Conservation (phyloP, 2,888 invertebrate species). For the Agapostemon virescens region DNA sequence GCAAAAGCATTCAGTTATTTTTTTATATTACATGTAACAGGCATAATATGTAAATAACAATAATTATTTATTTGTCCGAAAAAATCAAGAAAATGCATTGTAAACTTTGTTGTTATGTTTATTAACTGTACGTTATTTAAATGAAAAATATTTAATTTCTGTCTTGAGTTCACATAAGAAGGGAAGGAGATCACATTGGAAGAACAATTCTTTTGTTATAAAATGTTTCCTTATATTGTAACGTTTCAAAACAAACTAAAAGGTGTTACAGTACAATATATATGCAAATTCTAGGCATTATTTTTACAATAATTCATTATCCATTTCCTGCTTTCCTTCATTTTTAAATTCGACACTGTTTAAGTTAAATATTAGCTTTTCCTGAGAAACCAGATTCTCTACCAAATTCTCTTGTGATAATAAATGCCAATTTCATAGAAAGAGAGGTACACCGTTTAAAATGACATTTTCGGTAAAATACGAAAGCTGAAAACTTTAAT, state of each 20-base stretch:
- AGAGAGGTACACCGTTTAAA: constrained; percentile 45
- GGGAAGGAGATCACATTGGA: constrained; percentile 46
- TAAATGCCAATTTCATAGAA: constrained; percentile 58
- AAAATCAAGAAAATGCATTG: constrained; percentile 47
- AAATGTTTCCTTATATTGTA: constrained; percentile 80
- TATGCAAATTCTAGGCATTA: constrained; percentile 78
- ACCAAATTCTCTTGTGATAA: constrained; percentile 52
- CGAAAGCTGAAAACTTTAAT: constrained; percentile 46
- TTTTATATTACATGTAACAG: constrained; percentile 53
- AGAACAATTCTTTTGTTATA: constrained; percentile 71
- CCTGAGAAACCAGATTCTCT: constrained; percentile 70
- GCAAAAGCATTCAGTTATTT: constrained; percentile 59
- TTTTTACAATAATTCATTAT: constrained; percentile 77
- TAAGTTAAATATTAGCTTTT: constrained; percentile 69
- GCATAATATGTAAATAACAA: constrained; percentile 64
- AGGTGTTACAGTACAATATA: constrained; percentile 77
- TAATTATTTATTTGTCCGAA: constrained; percentile 52
- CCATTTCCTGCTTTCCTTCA: constrained; percentile 66
- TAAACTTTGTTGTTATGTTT: constrained; percentile 20
- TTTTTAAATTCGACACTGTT: constrained; percentile 69
- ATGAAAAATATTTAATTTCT: neutral
- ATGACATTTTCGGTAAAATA: constrained; percentile 28
- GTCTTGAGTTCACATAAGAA: neutral
- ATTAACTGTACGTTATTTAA: constrained; percentile 6
- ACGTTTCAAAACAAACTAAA: constrained; percentile 78